A percentile compares a stretch with the other conserved stretches of the same genome.
phyloP scores from a whole-genome alignment of 2,113 vertebrate genomes.

The Solenodon paradoxus region DNA sequence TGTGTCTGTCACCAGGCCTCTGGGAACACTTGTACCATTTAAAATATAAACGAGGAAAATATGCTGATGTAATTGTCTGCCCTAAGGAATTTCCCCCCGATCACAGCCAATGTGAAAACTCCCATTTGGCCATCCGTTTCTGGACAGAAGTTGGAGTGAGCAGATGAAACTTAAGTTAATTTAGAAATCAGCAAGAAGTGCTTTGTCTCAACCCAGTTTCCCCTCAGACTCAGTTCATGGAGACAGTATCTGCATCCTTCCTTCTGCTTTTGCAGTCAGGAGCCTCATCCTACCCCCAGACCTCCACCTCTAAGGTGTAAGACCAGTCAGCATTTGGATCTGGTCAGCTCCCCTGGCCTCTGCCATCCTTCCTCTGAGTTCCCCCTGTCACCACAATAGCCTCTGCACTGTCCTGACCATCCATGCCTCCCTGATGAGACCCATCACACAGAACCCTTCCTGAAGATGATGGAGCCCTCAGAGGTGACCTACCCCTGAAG shows the following conservation, averaged over 20 bases:
- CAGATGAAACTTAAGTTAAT: background rate
- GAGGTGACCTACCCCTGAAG: too few relatives aligned
- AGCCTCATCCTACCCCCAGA: background rate
- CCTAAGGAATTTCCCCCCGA: slow-evolving; percentile 61
- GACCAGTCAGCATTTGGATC: background rate
- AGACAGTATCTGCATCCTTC: background rate
- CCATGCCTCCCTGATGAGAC: too few relatives aligned
- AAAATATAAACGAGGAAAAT: slow-evolving; percentile 72
- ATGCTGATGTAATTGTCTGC: slow-evolving; percentile 60
- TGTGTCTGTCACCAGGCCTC: slow-evolving; percentile 52
- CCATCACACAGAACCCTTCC: too few relatives aligned
- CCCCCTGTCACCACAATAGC: too few relatives aligned
- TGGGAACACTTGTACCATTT: slow-evolving; percentile 62
- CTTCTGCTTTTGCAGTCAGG: background rate
- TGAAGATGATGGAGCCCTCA: too few relatives aligned
- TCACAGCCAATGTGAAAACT: slow-evolving; percentile 28
- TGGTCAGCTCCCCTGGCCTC: background rate
- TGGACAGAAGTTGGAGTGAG: background rate
- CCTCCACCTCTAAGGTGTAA: background rate
- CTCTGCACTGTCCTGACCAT: background rate
- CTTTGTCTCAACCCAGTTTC: background rate
- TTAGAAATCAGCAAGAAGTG: background rate
- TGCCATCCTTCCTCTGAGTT: background rate
- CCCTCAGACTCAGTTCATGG: too few relatives aligned
- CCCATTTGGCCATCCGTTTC: background rate